A percentile compares a stretch with the other conserved stretches of the same genome.
Conservation (phyloP, 2,113 vertebrate genomes). For the Misgurnus anguillicaudatus region DNA sequence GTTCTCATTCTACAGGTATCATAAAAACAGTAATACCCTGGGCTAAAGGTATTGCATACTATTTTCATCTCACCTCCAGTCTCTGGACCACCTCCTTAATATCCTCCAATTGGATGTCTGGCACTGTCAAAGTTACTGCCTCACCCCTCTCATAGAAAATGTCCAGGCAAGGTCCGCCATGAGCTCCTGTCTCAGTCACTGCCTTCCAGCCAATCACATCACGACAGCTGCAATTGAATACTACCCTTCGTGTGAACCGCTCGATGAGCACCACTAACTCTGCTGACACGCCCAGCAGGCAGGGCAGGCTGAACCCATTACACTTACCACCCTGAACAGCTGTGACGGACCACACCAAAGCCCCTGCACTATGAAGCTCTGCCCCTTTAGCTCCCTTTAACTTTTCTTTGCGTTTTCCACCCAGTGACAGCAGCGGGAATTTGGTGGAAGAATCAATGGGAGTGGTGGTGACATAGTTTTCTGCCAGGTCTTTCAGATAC, state of each 20-base stretch:
- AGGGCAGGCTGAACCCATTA: slow-evolving; percentile 69
- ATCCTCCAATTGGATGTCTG: slow-evolving; percentile 77
- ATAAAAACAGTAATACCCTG: no score
- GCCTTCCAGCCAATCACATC: slow-evolving; percentile 90
- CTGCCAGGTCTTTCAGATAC: slow-evolving; percentile 87
- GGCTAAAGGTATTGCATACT: no score
- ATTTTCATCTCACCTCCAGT: slow-evolving; percentile 76
- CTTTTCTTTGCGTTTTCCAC: slow-evolving; percentile 81
- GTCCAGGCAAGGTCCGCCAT: slow-evolving; percentile 76
- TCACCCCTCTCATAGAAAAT: slow-evolving; percentile 87
- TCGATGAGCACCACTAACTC: slow-evolving; percentile 87
- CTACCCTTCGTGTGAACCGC: slow-evolving; percentile 76
- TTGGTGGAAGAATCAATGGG: slow-evolving; percentile 88
- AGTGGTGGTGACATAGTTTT: slow-evolving; percentile 87
- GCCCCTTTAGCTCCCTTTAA: slow-evolving; percentile 76
- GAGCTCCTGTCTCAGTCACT: slow-evolving; percentile 65
- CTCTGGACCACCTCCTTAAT: slow-evolving; percentile 84
- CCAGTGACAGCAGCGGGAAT: slow-evolving; percentile 84
- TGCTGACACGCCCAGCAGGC: slow-evolving; percentile 83
- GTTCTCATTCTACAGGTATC: no score
- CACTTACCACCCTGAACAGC: slow-evolving; percentile 59
- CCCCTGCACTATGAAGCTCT: slow-evolving; percentile 85
- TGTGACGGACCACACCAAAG: slow-evolving; percentile 84
- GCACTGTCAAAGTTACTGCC: slow-evolving; percentile 76
- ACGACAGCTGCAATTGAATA: slow-evolving; percentile 87